These are phyloP conservation scores for Antidorcas marsupialis DNA, from an alignment of 2,113 vertebrate genomes.

Conservation along the genomic window DNA sequence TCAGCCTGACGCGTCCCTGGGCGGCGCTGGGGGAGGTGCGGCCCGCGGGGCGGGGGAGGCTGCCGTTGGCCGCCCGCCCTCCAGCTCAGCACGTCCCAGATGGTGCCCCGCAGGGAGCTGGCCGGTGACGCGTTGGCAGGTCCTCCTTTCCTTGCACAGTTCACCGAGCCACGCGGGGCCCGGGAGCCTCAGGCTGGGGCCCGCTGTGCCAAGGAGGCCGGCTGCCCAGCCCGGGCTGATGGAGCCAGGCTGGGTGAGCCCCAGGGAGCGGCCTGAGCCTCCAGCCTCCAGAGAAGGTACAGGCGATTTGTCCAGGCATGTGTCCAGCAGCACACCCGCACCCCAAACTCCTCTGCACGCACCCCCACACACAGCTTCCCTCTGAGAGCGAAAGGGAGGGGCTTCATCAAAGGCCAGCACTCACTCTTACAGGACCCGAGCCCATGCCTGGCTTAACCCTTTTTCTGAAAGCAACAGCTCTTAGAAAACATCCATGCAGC, in stretches of 20 bases:
- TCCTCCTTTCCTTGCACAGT: constrained; percentile 72
- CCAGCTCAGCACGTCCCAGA: constrained; percentile 73
- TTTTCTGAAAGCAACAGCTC: not conserved
- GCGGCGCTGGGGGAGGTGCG: not conserved
- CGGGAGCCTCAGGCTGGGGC: constrained; percentile 71
- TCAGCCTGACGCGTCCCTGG: not conserved
- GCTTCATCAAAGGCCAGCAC: not conserved
- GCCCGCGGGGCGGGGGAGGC: not conserved
- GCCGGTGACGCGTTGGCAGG: constrained; percentile 72
- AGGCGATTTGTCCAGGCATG: not conserved
- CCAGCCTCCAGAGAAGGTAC: not conserved
- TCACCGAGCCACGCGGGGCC: constrained; percentile 75
- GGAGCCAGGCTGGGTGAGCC: not conserved
- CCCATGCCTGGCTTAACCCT: not conserved
- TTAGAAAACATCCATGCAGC: not conserved
- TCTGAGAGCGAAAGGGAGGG: not conserved
- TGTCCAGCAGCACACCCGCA: not conserved
- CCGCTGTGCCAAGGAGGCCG: constrained; percentile 71
- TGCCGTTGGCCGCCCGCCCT: not conserved
- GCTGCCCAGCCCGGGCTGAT: not conserved
- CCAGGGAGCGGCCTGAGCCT: not conserved
- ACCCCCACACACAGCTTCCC: not conserved
- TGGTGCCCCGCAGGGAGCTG: constrained; percentile 76
- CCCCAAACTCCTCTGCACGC: not conserved
- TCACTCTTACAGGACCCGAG: not conserved